Conservation (phyloP, 2,888 invertebrate genomes). For the Synergus gifuensis region DNA sequence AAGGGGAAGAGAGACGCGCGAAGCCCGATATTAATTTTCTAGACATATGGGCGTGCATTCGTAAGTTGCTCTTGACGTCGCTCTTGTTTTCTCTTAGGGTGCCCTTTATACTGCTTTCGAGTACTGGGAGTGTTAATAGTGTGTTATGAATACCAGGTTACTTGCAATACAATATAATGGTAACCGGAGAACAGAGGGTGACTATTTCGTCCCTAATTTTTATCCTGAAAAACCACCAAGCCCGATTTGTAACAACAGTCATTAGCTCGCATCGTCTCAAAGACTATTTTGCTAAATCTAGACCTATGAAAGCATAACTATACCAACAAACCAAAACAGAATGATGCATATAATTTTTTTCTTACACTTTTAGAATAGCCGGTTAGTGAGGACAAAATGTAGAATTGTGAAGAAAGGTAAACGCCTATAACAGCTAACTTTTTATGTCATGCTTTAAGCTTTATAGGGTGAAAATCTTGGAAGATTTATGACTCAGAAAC, state of each 20-base stretch:
- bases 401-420: slow-evolving; percentile 8
- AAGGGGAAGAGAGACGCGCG: slow-evolving; percentile 2
- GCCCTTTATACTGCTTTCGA: slow-evolving; percentile 35
- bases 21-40: slow-evolving; percentile 40
- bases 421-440: slow-evolving; percentile 13
- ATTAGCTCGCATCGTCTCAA: neutral
- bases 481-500: slow-evolving; percentile 36
- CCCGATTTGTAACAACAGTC: slow-evolving; percentile 18
- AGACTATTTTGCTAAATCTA: neutral
- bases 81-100: slow-evolving; percentile 41
- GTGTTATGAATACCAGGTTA: slow-evolving; percentile 41
- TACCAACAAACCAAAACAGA: neutral
- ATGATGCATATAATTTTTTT: neutral
- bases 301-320: neutral
- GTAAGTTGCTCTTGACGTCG: slow-evolving; percentile 40
- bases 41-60: slow-evolving; percentile 42
- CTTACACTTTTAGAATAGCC: neutral
- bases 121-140: slow-evolving; percentile 41
- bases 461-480: slow-evolving; percentile 37
- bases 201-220: slow-evolving; percentile 36
- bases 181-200: slow-evolving; percentile 40
- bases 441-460: slow-evolving; percentile 1
- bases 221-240: slow-evolving; percentile 32
- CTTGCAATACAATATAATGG: slow-evolving; percentile 36
- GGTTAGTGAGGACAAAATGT: slow-evolving; percentile 13